phyloP scores from a whole-genome alignment of 2,888 invertebrate species.

The Apamea monoglypha region DNA sequence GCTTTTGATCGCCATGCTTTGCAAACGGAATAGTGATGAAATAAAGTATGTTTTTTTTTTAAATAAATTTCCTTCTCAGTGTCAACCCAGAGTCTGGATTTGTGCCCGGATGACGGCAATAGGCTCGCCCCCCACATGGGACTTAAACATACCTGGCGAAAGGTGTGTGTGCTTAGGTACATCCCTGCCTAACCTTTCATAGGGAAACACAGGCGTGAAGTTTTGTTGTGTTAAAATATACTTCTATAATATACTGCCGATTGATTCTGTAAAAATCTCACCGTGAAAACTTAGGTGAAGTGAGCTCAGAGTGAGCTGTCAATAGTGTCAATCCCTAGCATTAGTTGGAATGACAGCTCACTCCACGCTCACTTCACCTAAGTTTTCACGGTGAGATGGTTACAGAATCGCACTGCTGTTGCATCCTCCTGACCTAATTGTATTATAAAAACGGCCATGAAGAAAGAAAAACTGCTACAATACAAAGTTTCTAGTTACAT shows the following conservation, averaged over 20 bases:
- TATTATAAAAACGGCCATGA: constrained; percentile 10
- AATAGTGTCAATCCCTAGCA: too few relatives aligned
- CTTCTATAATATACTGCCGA: neutral
- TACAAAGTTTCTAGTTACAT: constrained; percentile 20
- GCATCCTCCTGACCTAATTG: constrained; percentile 12
- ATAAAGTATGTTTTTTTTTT: neutral
- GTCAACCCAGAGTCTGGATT: neutral
- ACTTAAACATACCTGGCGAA: neutral
- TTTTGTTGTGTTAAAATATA: neutral
- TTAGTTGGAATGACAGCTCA: too few relatives aligned
- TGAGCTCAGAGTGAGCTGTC: too few relatives aligned
- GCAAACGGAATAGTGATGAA: neutral
- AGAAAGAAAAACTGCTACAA: constrained; percentile 16
- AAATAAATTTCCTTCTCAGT: neutral
- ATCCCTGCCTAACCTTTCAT: neutral
- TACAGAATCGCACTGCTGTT: too few relatives aligned
- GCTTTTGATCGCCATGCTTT: neutral
- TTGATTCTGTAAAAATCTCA: too few relatives aligned
- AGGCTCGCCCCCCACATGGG: neutral
- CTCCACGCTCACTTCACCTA: too few relatives aligned
- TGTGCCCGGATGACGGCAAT: neutral
- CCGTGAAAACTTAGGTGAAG: too few relatives aligned
- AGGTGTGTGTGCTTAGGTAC: neutral
- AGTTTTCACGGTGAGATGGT: too few relatives aligned
- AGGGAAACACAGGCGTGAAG: too few relatives aligned